Conservation (phyloP, 2,797 vertebrate genomes). For the Melanotaenia maccullochi region DNA sequence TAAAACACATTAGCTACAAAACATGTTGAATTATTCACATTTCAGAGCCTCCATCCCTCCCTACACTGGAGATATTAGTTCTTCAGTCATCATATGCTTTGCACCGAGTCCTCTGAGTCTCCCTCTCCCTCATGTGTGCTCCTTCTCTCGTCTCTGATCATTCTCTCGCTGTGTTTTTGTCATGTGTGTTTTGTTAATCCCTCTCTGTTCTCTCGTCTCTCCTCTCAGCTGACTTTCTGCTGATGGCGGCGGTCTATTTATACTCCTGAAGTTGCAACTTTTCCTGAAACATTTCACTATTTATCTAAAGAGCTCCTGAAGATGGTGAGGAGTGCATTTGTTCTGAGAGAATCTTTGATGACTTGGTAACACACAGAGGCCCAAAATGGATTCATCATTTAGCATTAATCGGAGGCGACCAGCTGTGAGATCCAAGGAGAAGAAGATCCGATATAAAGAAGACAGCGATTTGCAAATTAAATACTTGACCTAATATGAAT, state of each 20-base stretch:
- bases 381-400: conserved; percentile 75
- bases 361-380: conserved; percentile 53
- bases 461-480: conserved; percentile 70
- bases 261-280: conserved; percentile 72
- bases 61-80: conserved; percentile 76
- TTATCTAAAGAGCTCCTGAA: conserved; percentile 76
- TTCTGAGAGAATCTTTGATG: conserved; percentile 82
- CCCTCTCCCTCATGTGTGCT: conserved; percentile 45
- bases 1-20: conserved; percentile 87
- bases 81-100: conserved; percentile 65
- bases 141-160: conserved; percentile 57
- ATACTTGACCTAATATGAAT: conserved; percentile 74
- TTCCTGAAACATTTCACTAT: conserved; percentile 69
- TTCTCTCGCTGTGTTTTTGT: conserved; percentile 56
- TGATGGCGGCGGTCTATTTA: conserved; percentile 77
- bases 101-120: conserved; percentile 65
- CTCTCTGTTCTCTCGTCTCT: conserved; percentile 61
- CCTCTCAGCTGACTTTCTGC: conserved; percentile 70
- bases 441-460: conserved; percentile 55
- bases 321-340: conserved; percentile 86
- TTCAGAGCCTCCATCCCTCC: conserved; percentile 65
- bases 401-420: conserved; percentile 64
- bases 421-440: conserved; percentile 72
- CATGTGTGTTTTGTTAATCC: conserved; percentile 74
- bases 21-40: conserved; percentile 88